Percentiles rank a stretch among this genome's conserved stretches.
These are phyloP conservation scores for Heliothis subflexa DNA, from an alignment of 1,140 invertebrate genomes.

Conservation along the genomic window DNA sequence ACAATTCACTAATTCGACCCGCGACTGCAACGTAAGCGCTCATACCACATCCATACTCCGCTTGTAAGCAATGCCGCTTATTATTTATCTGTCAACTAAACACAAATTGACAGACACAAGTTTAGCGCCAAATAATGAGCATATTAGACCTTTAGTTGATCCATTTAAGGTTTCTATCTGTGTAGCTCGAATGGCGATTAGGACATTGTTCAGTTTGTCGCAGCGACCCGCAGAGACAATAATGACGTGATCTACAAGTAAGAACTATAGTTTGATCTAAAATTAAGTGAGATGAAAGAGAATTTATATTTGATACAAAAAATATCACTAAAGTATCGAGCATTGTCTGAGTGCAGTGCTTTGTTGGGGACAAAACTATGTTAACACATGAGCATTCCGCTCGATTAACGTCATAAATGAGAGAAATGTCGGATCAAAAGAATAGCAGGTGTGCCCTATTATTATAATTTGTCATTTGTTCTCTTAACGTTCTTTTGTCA, in stretches of 20 bases:
- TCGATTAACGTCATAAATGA: conserved; percentile 85
- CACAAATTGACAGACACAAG: conserved; percentile 37
- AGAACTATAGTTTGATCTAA: conserved; percentile 83
- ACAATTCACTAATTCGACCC: conserved; percentile 73
- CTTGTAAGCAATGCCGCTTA: conserved; percentile 79
- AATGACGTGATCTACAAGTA: conserved; percentile 82
- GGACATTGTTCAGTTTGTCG: conserved; percentile 48
- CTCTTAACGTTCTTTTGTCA: conserved; percentile 74
- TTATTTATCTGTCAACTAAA: conserved; percentile 77
- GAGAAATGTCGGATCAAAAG: conserved; percentile 85
- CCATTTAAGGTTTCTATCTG: conserved; percentile 56
- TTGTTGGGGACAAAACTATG: conserved; percentile 79
- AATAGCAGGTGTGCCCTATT: conserved; percentile 85
- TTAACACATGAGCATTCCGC: conserved; percentile 80
- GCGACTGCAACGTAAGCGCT: conserved; percentile 70
- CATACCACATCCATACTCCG: conserved; percentile 74
- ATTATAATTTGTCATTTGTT: conserved; percentile 84
- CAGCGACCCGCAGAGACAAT: conserved; percentile 75
- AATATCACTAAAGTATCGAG: conserved; percentile 77
- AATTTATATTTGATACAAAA: conserved; percentile 82
- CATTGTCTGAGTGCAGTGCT: conserved; percentile 76
- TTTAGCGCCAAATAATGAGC: conserved; percentile 9
- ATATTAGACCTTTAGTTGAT: conserved; percentile 46
- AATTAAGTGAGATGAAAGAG: conserved; percentile 83
- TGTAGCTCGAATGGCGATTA: conserved; percentile 37